Evolutionary conservation across 2,797 vertebrate species (phyloP), one percentile per base, ranked within the genome.

Genomic region (Trichosurus vulpecula): DNA sequence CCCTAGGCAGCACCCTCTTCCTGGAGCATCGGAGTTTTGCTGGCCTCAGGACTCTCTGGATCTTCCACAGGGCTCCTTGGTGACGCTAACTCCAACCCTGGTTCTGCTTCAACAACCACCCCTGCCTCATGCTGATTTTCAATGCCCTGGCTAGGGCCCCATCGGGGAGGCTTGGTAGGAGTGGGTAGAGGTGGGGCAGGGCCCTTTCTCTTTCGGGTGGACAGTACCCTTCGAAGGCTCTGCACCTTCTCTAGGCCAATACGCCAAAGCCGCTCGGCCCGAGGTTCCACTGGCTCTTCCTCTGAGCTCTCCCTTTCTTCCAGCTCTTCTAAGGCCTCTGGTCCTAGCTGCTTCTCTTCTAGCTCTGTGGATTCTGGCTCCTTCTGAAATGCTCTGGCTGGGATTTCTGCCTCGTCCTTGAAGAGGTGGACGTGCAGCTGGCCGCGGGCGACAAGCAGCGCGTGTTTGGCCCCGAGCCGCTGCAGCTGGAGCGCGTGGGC

Each of bases 351-450:
- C 91, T 93, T 95, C 4, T 97, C 97, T 8, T 4, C 96, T 0
- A 58, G 91, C 22, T 56, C 96, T 54, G 57, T n/a, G 53, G 91
- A 57, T 52, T 96, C 97, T 0, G 97, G 94, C 10, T 56, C 93
- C 91, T 97, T 97, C 95, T 96, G 97, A 96, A 98, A 98, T 90
- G 97, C 98, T 30, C 93, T 92, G 92, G 97, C 91, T 96, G 98
- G 98, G 57, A 98, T 98, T 57, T 98, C 98, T 13, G 96, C 94
- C 95, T 98, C 97, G 96, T 98, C 98, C 98, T 98, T 98, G 61
- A 98, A 98, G 56, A 98, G 97, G 95, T 97, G 93, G 87, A 98
- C 97, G 57, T 97, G 98, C n/a, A 98, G 97, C 94, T 97, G 97
- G 95, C 98, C 98, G 94, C 97, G 98, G 74, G 98, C 96, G 96